Base-by-base conservation (phyloP, 2,113 vertebrate genomes). In the Tachysurus fulvidraco region DNA sequence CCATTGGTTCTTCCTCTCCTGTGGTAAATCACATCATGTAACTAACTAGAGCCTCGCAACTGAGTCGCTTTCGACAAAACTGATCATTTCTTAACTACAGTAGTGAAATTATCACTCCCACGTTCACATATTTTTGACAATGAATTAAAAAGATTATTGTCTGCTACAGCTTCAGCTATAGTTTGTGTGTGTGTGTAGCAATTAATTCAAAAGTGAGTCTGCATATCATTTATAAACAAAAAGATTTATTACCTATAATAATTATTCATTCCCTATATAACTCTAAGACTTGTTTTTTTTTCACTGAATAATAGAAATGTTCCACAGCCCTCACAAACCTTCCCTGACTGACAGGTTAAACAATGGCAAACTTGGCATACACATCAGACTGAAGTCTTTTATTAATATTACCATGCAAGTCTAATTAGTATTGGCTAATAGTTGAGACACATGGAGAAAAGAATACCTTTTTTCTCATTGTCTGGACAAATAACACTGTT, bases 401-500 rank as follows among this genome's bases (percentile, higher is more conserved):
- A 91, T 94, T 93, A 93, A 92, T 93, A 92, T 92, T 90, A 91
- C 92, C 86, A 92, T 84, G 28, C 64, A 23, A 36, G 52, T 89
- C 77, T 90, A 94, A 93, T 93, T 94, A 94, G 88, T 86, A 86
- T 57, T 88, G 92, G 89, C 91, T 92, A 93, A 90, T 92, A 92
- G 93, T 85, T 86, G 19, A 91, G 65, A 69, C 91, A 86, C 87
- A 83, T 64, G 83, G 86, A 90, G 92, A 91, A 82, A 19, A 67
- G 41, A 65, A 82, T 11, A 85, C 52, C 85, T 80, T 71, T 83
- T 89, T 88, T 79, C 30, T 89, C 65, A 87, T 88, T 76, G 83
- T 81, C 57, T 55, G 25, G 13, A 78, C 91, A 46, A 87, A 36
- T 82, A 80, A 71, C 67, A 28, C 13, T 65, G n/a, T 65, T 12